Percentiles rank a stretch among this genome's conserved stretches.
phyloP scores from a whole-genome alignment of 1,140 invertebrate genomes.

The Ctenoplectra terminalis region DNA sequence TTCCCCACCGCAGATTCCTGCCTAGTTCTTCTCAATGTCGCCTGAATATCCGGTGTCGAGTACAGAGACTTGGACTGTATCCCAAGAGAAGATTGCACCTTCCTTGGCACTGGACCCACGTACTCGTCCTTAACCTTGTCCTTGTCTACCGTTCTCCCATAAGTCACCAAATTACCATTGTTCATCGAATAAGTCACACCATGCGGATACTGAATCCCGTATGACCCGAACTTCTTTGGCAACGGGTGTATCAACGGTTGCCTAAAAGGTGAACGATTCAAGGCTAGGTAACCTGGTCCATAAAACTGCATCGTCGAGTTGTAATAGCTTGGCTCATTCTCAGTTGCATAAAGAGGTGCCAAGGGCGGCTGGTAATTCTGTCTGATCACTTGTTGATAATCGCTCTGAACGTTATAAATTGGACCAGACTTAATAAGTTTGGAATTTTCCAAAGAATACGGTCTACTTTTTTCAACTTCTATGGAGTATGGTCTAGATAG shows the following conservation, averaged over 20 bases:
- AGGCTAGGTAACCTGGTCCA: not conserved
- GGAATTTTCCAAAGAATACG: constrained; percentile 72
- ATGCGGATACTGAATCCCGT: constrained; percentile 26
- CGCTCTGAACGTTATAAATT: constrained; percentile 62
- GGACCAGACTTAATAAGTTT: constrained; percentile 61
- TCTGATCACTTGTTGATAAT: constrained; percentile 72
- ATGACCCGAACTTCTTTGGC: constrained; percentile 47
- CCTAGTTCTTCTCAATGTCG: constrained; percentile 68
- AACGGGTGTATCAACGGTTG: constrained; percentile 10
- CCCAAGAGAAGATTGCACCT: constrained; percentile 2
- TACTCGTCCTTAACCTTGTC: constrained; percentile 73
- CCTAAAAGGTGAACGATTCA: not conserved
- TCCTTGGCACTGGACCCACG: constrained; percentile 80
- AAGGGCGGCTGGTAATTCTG: constrained; percentile 43
- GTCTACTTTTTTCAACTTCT: constrained; percentile 72
- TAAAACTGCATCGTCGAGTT: constrained; percentile 19
- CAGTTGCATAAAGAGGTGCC: not conserved
- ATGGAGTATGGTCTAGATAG: constrained; percentile 68
- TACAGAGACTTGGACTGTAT: constrained; percentile 41
- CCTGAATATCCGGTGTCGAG: constrained; percentile 37
- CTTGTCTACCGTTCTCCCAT: constrained; percentile 34
- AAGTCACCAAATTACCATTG: not conserved
- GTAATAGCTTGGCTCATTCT: not conserved
- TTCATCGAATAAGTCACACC: not conserved
- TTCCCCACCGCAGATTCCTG: constrained; percentile 73